Evolutionary conservation across 2,797 vertebrate genomes (phyloP), one percentile per base, ranked within the genome.

Genomic region (Falco peregrinus): DNA sequence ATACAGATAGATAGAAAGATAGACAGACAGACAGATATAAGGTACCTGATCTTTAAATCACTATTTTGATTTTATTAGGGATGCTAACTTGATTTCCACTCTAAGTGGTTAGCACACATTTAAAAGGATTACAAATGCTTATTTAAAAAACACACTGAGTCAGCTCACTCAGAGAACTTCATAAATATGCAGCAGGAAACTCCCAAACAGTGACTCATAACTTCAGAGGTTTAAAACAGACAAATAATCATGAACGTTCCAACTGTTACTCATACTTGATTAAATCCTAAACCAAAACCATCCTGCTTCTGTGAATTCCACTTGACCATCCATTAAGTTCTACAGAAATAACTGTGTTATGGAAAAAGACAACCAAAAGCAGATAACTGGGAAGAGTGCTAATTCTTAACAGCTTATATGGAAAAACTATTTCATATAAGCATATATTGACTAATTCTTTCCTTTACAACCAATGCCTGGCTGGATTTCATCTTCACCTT

Each of bases 111-210:
- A 92, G 43, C 71, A 81, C n/a, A 35, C 65, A 91, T 75, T 96
- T 78, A 69, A 91, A 79, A 91, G 10, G 4, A 89, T 86, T 90
- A 93, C 88, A 94, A 93, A 91, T 43, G 67, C 80, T 93, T 94
- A 90, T 90, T 95, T 92, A 76, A 95, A 94, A 94, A 87, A 74
- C 63, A 94, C 87, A 90, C 54, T 90, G 95, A 95, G 76, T 96
- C 96, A 94, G 85, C 91, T 87, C 81, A 29, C 57, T 93, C 69
- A 37, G 63, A 91, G 63, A 87, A 65, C 71, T 90, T 90, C 85
- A 96, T 97, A 92, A 96, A 95, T 91, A 96, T 91, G 93, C 95
- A 97, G 67, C 71, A 96, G 93, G 95, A 96, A 96, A 95, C 92
- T 96, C 95, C 96, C 94, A 95, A 96, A 93, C 87, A 92, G 41